Evolutionary conservation across 1,140 invertebrate species (phyloP), one percentile per base, ranked within the genome.

Genomic region (Manduca sexta): DNA sequence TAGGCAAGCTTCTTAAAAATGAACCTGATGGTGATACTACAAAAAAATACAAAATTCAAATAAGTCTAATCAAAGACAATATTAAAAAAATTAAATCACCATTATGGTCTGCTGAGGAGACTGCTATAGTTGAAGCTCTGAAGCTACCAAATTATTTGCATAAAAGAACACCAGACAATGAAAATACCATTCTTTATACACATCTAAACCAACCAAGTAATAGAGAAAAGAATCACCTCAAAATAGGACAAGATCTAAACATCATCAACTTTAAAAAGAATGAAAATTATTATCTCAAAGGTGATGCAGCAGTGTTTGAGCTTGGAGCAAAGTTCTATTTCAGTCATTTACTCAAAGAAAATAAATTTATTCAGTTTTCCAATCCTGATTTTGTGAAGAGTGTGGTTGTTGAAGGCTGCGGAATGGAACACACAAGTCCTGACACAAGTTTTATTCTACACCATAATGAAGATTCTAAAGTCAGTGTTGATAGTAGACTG

Each of bases 371-470:
- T 0, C 86, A 87, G 40, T 89, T 91, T 74, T 90, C 89, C 7
- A 91, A 91, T 77, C 73, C 91, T 5, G 92, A 93, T 74, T 92
- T 93, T 75, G 74, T 84, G 33, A 89, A 89, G 45, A 92, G 91
- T 69, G 59, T 91, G 1, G 68, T 93, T 13, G 79, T 93, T 5
- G 92, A 94, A 80, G 92, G 90, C 3, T 90, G 89, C 60, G 90
- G 91, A 11, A 57, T 86, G 10, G 78, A 91, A 66, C 88, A 90
- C 49, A 81, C 84, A 13, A 76, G 89, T 65, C 79, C 87, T 1
- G 61, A 68, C 12, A 52, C 77, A 14, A 79, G 87, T 3, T 92
- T 91, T 56, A 85, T 90, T 14, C 56, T 93, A 12, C 71, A 90
- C 53, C 75, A 88, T 29, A 76, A 82, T 52, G 84, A 87, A 17